phyloP scores from a whole-genome alignment of 2,888 invertebrate species.

The Dyspetes luteomarginatus region DNA sequence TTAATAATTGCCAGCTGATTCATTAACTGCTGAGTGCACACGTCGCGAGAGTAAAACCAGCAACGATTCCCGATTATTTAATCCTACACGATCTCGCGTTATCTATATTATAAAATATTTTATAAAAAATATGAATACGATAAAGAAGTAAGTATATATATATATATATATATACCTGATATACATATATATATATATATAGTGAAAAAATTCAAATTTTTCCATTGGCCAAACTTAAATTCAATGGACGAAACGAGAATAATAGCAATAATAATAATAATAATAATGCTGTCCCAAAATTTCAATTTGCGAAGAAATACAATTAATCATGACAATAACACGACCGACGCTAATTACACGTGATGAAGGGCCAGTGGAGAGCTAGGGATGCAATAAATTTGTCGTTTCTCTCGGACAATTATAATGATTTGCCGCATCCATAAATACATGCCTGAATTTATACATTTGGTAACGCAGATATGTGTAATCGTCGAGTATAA shows the following conservation, averaged over 20 bases:
- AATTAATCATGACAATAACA: slow-evolving; percentile 54
- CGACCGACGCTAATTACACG: slow-evolving; percentile 57
- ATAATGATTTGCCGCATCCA: slow-evolving; percentile 64
- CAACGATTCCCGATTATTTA: slow-evolving; percentile 54
- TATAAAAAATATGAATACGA: too few species aligned
- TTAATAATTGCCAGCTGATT: slow-evolving; percentile 76
- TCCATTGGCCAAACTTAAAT: too few species aligned
- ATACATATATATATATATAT: too few species aligned
- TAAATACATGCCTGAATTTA: slow-evolving; percentile 48
- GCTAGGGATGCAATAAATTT: slow-evolving; percentile 56
- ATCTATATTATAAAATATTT: background rate
- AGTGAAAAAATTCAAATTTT: background rate
- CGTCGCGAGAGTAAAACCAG: slow-evolving; percentile 25
- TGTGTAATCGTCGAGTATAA: background rate
- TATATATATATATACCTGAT: too few species aligned
- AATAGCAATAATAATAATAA: slow-evolving; percentile 34
- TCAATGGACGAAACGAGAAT: background rate
- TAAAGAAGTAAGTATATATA: too few species aligned
- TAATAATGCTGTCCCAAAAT: slow-evolving; percentile 37
- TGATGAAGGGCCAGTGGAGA: slow-evolving; percentile 37
- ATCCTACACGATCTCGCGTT: slow-evolving; percentile 32
- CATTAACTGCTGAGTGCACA: slow-evolving; percentile 65
- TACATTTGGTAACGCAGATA: slow-evolving; percentile 3
- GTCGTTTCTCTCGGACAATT: slow-evolving; percentile 62
- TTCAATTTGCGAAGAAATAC: slow-evolving; percentile 46